Base-by-base conservation (phyloP, 1,140 invertebrate species). In the Nixonia krombeini region DNA sequence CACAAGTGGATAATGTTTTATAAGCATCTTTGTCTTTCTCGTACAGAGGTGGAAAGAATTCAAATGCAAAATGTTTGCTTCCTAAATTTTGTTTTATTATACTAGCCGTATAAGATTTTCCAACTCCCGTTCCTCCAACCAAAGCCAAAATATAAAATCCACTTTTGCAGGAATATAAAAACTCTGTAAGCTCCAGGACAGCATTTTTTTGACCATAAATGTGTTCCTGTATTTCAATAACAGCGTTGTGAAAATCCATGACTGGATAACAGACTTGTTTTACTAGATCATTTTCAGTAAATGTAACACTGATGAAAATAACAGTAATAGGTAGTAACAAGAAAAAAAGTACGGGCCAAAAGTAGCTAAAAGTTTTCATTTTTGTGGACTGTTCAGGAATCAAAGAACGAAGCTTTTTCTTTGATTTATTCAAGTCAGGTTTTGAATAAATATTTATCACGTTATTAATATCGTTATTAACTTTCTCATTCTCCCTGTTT, bases 81-180 rank as follows among this genome's bases (percentile, higher is more conserved):
- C 72, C 55, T 10, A 80, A 63, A 46, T 75, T 62, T 26, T 75
- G 64, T 12, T 50, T 74, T 33, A 85, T 80, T 10, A 85, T 83
- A n/a, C 75, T 64, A 0, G 58, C 58, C 0, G 82, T 75, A 23
- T 82, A 80, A 6, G 82, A 76, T 74, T 85, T 85, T 9, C 83
- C 83, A 8, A 84, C 78, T 9, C 84, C 84, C 1, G 76, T 82
- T 15, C 79, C 79, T 18, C 84, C 83, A 4, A 85, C 26, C 0
- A 85, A 58, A 9, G 45, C 57, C 1, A 81, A 6, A 0, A 80
- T 9, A 47, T 73, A 47, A 10, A 80, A 75, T 3, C 52, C 55
- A 26, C 29, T 21, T 10, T 42, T 72, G 55, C 25, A 45, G 6
- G 15, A 33, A 13, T 46, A 63, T 0, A 75, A 37, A 29, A 62